Conservation (phyloP, 2,797 vertebrate genomes). For the Parauchenoglanis ngamensis region DNA sequence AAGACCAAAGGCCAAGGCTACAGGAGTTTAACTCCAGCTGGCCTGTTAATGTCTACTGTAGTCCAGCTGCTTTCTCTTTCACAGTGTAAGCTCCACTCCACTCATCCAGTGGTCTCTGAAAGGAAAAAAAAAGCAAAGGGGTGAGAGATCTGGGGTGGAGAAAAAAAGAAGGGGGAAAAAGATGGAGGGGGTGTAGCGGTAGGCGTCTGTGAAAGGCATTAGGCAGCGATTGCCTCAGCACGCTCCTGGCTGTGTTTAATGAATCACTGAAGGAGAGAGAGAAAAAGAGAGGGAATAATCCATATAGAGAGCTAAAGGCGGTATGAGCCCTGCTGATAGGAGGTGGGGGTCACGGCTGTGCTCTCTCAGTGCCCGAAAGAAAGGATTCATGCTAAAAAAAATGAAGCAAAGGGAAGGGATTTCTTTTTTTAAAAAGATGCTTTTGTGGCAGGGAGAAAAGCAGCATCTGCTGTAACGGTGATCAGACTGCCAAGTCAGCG, state of each 20-base stretch:
- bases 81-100: conserved; percentile 31
- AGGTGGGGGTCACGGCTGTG: conserved; percentile 56
- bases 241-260: conserved; percentile 58
- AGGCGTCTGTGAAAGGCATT: conserved; percentile 66
- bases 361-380: conserved; percentile 41
- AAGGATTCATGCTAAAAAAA: conserved; percentile 58
- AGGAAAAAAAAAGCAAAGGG: conserved; percentile 12
- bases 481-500: conserved; percentile 63
- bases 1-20: conserved; percentile 28
- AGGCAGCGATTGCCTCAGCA: conserved; percentile 60
- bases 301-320: conserved; percentile 45
- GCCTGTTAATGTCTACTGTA: conserved; percentile 46
- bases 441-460: conserved; percentile 56
- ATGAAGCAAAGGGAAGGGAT: conserved; percentile 47
- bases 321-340: conserved; percentile 51
- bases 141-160: conserved; percentile 13
- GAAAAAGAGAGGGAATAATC: conserved; percentile 40
- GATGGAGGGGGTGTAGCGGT: conserved; percentile 35
- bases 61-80: conserved; percentile 46
- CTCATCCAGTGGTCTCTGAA: conserved; percentile 38
- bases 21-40: conserved; percentile 31
- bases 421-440: conserved; percentile 2
- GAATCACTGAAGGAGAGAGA: conserved; percentile 57
- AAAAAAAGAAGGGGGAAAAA: conserved; percentile 8
- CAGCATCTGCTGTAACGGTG: conserved; percentile 68